These are phyloP conservation scores for Leiothrix lutea DNA, from an alignment of 2,113 vertebrate genomes.

Conservation along the genomic window DNA sequence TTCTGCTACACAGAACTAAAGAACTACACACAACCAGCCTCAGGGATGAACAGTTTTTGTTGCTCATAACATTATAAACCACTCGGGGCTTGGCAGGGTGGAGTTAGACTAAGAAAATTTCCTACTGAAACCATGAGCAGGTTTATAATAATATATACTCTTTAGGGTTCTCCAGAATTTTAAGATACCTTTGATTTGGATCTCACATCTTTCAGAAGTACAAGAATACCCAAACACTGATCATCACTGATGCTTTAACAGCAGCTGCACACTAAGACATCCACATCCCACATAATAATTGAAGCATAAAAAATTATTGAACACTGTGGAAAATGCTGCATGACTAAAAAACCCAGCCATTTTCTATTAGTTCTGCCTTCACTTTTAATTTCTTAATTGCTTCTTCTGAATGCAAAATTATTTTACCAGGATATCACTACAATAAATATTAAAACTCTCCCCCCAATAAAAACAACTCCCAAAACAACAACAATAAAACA, in stretches of 20 bases:
- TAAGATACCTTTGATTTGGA: neutral
- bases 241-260: neutral
- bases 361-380: neutral
- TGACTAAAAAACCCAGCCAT: neutral
- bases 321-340: neutral
- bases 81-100: neutral
- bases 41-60: neutral
- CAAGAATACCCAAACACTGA: neutral
- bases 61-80: neutral
- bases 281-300: neutral
- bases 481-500: neutral
- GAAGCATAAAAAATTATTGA: slow-evolving; percentile 18
- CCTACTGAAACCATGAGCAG: neutral
- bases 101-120: neutral
- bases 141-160: neutral
- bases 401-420: neutral
- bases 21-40: neutral
- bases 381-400: slow-evolving; percentile 36
- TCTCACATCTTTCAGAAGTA: neutral
- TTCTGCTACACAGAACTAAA: neutral
- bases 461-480: neutral
- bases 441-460: neutral
- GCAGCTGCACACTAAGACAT: neutral
- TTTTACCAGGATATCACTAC: neutral
- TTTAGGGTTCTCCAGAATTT: neutral